Evolutionary conservation across 1,140 invertebrate species (phyloP), one percentile per base, ranked within the genome.

Genomic region (Brachionus manjavacas): DNA sequence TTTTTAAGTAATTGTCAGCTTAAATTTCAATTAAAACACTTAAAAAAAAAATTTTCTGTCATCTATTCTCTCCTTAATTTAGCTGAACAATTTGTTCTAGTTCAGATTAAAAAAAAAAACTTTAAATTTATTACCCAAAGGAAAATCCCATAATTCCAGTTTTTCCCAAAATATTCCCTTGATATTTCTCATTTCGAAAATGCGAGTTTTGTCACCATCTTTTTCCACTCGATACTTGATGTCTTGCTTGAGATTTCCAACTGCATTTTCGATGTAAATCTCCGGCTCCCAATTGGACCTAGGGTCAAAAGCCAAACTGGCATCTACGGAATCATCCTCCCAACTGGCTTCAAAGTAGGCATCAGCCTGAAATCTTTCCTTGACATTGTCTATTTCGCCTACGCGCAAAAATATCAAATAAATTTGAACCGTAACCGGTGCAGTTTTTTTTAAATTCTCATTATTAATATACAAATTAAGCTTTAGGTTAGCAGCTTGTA

Each of bases 131-230:
- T 46, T 80, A 83, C 55, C 80, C 9, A 68, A 72, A 8, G 81
- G 81, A 83, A 83, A 83, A 68, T 83, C 60, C 39, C 60, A 68
- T 25, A 83, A 23, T 43, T 83, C 81, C 12, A 83, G 28, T 70
- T 55, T 68, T 46, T 83, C 81, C 81, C 81, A 83, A 83, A 83
- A 83, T 20, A 68, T 52, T 68, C 81, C 81, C 39, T 72, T 68
- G 25, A 83, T 46, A 83, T 70, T 68, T 46, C 81, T 52, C 46
- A 52, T 68, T 83, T 83, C 81, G 9, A 28, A 83, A 11, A 83
- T 60, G 14, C 28, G n/a, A 16, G 60, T 83, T 39, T 83, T 68
- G 16, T 39, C 35, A 83, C 70, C 28, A 4, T 23, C 49, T 31
- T 12, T 41, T 52, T 68, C 60, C 7, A 52, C 60, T 31, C 35